Evolutionary conservation across 1,140 invertebrate species (phyloP), one percentile per base, ranked within the genome.

Genomic region (Drosophila biarmipes): DNA sequence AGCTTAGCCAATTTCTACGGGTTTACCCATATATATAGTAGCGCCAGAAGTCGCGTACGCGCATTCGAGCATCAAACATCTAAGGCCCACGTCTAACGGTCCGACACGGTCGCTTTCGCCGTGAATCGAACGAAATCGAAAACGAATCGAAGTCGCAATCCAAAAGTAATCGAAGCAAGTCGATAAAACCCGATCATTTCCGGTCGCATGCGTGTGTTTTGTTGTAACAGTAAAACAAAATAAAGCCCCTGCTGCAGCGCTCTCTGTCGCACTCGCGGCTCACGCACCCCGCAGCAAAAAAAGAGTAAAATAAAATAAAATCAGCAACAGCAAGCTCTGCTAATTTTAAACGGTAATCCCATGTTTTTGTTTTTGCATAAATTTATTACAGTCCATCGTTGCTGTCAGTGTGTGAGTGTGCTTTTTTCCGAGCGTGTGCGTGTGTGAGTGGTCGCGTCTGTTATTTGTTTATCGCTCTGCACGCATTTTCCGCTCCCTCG

Each of bases 321-420:
- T 55, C 69, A 63, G 63, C 54, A 59, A 58, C 62, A 85, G 43
- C 62, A 68, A 82, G 64, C 64, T 57, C 78, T 72, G 64, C 57
- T 87, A 87, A 86, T 78, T 86, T 82, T 48, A 59, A 86, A 87
- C 78, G 84, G 81, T 86, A 86, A 86, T 87, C 82, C 80, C 86
- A 57, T 78, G 43, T 56, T 64, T 64, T 74, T 59, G 58, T 64
- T 71, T 62, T 78, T 78, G 63, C 68, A 71, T 45, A 64, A 71
- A 64, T 78, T 58, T 69, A 42, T 74, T 66, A 59, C 15, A 74
- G 31, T 76, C 29, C 52, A 59, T 52, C 19, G 43, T 29, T 40
- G 15, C 40, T 7, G 27, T 56, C 12, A 43, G 24, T 40, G 40
- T 63, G 35, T 55, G 37, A 48, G 61, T 62, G 55, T 64, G 37